Percentiles rank a stretch among this genome's conserved stretches.
phyloP scores from a whole-genome alignment of 2,113 vertebrate species.

The Hippocampus barbouri region DNA sequence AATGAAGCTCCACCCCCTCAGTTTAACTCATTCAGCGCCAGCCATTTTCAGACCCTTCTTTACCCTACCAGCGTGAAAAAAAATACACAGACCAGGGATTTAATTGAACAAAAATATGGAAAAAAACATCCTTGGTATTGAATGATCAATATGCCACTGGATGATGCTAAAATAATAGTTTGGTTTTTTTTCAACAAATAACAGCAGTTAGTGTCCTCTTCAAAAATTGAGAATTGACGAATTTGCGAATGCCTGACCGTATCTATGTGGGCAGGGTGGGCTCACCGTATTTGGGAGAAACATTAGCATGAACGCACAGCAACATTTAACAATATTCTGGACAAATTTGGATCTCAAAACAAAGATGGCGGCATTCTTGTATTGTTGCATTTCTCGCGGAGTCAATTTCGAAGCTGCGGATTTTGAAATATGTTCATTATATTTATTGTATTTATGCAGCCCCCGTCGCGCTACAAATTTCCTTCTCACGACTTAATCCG shows the following conservation, averaged over 20 bases:
- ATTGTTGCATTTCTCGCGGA: not conserved
- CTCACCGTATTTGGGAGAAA: not conserved
- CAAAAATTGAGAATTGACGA: too few relatives aligned
- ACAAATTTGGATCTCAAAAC: not conserved
- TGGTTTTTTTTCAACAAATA: too few relatives aligned
- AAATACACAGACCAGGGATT: too few relatives aligned
- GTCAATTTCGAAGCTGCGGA: not conserved
- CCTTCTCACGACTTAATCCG: not conserved
- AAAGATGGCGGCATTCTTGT: not conserved
- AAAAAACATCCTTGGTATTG: too few relatives aligned
- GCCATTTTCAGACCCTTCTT: too few relatives aligned
- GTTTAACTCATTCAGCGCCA: too few relatives aligned
- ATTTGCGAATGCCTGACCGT: too few relatives aligned
- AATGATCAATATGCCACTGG: too few relatives aligned
- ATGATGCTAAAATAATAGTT: too few relatives aligned
- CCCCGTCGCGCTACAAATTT: not conserved
- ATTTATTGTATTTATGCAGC: conserved; percentile 2
- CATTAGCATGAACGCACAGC: not conserved
- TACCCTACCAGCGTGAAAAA: not conserved
- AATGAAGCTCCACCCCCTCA: not conserved
- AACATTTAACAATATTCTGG: not conserved
- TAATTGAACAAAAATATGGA: too few relatives aligned
- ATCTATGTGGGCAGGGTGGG: too few relatives aligned
- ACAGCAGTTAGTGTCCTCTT: too few relatives aligned
- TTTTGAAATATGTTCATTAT: not conserved